Base-by-base conservation (phyloP, 2,113 vertebrate genomes). In the Motacilla alba region DNA sequence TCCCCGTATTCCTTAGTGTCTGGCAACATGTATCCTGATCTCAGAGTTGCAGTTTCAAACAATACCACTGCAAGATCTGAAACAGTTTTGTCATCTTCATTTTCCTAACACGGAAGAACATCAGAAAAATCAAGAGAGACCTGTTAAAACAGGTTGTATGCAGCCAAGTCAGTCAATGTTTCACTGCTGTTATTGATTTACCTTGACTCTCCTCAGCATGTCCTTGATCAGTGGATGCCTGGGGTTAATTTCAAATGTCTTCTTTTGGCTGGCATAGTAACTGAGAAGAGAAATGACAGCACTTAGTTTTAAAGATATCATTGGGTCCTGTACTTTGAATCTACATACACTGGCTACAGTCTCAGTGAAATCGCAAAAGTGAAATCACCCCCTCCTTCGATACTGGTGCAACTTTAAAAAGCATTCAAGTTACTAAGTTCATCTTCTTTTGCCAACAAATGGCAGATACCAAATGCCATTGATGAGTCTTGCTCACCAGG, bases 251-350 rank as follows among this genome's bases (percentile, higher is more conserved):
- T 99, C 99, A 96, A 99, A 98, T 31, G 99, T 99, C 96, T 99
- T 99, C 98, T 99, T 99, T 96, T 99, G 99, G 96, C 99, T 99
- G 75, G 99, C 99, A 19, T 99, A 99, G 56, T 99, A 99, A 97
- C 99, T 99, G 90, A 56, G 93, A 95, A 43, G 7, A 86, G 12
- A 89, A 90, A 44, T 66, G 31, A 13, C 17, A 90, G 21, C 15
- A 55, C 21, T 80, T 11, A 68, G 22, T 63, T 78, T 13, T 24
- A 10, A 74, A 35, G 35, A 35, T 35, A 35, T 35, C 35, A 35
- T 35, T 35, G 35, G 35, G 35, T 35, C 35, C 35, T 35, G 35
- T 35, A 35, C 35, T 62, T 88, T 74, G 50, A 37, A 62, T 4
- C 7, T 18, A 28, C 6, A 2, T 46, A 50, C 8, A 41, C 13